Evolutionary conservation across 2,797 vertebrate species (phyloP).

Genomic region (Selene dorsalis): DNA sequence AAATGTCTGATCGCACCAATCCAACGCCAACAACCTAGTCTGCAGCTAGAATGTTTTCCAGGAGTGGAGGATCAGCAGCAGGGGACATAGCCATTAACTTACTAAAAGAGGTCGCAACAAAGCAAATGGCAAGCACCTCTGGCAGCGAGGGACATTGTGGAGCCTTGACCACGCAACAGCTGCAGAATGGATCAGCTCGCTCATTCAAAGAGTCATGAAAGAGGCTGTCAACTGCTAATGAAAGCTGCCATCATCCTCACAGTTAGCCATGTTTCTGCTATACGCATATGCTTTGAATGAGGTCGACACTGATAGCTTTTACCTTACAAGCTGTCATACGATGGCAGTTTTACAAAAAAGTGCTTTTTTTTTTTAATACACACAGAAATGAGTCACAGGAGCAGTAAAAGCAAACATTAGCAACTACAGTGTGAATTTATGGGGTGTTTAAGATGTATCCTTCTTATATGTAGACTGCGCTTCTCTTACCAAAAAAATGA

Average conservation of each 20-base stretch:
- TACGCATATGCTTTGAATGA: constrained; percentile 19
- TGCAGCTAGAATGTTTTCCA: constrained; percentile 45
- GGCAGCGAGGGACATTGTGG: constrained; percentile 36
- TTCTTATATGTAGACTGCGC: neutral
- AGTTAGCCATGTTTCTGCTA: neutral
- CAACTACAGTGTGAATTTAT: constrained; percentile 2
- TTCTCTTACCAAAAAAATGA: neutral
- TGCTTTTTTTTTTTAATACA: neutral
- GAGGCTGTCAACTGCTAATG: constrained; percentile 43
- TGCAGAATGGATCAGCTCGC: constrained; percentile 48
- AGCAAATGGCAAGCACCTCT: constrained; percentile 73
- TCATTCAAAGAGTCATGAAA: constrained; percentile 53
- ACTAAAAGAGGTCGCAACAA: constrained; percentile 59
- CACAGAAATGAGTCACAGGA: constrained; percentile 30
- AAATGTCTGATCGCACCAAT: too few relatives aligned
- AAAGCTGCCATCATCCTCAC: constrained; percentile 37
- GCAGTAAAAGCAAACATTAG: constrained; percentile 23
- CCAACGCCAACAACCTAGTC: constrained; percentile 14
- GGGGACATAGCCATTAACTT: constrained; percentile 65
- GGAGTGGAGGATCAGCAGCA: constrained; percentile 49
- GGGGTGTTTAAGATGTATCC: neutral
- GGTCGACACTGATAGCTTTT: constrained; percentile 34
- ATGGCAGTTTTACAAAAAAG: constrained; percentile 27
- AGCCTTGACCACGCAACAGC: constrained; percentile 60
- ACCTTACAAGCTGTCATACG: constrained; percentile 32